These are phyloP conservation scores for Thymallus thymallus DNA, from an alignment of 2,113 vertebrate species.

Conservation along the genomic window DNA sequence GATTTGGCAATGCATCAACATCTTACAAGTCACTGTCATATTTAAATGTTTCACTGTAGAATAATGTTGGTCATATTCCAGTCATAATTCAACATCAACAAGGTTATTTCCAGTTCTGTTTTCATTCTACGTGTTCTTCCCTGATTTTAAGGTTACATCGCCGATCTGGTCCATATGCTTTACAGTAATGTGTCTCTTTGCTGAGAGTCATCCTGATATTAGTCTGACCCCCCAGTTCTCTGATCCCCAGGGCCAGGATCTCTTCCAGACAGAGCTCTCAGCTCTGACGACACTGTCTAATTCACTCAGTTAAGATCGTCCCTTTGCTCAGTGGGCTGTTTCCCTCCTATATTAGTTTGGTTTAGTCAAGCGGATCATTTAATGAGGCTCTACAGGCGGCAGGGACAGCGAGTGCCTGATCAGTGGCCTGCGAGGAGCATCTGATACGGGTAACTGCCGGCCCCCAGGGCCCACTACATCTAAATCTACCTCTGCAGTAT, in stretches of 20 bases:
- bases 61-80: too few relatives aligned
- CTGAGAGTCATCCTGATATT: too few relatives aligned
- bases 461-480: not conserved
- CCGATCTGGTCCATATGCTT: too few relatives aligned
- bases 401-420: not conserved
- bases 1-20: too few relatives aligned
- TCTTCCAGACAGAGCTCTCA: not conserved
- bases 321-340: not conserved
- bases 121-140: too few relatives aligned
- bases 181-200: too few relatives aligned
- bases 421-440: not conserved
- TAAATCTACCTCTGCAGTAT: not conserved
- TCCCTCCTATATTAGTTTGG: not conserved
- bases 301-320: not conserved
- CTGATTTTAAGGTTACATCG: too few relatives aligned
- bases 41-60: too few relatives aligned
- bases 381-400: not conserved
- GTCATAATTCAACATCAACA: too few relatives aligned
- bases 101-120: too few relatives aligned
- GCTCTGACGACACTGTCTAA: not conserved
- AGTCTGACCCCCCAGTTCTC: not conserved
- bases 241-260: not conserved
- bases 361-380: not conserved
- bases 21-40: too few relatives aligned
- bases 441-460: not conserved